Evolutionary conservation across 2,113 vertebrate genomes (phyloP).

Genomic region (Centropus bengalensis): DNA sequence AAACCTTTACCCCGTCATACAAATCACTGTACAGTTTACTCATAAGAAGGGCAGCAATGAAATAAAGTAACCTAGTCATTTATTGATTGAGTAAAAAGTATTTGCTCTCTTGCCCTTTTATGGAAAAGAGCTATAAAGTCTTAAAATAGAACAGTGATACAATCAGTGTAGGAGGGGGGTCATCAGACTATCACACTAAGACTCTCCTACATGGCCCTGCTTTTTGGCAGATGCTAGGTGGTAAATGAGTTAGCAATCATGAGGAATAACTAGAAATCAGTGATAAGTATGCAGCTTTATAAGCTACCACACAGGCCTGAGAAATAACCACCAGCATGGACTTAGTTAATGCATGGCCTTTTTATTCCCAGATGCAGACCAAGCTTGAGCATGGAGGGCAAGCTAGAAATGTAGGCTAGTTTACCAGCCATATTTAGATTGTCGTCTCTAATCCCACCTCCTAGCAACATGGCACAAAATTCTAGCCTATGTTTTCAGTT

Average conservation of each 20-base stretch:
- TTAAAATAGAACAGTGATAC: not conserved
- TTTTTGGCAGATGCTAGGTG: not conserved
- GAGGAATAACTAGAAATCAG: not conserved
- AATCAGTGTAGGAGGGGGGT: not conserved
- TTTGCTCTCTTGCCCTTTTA: not conserved
- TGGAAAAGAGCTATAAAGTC: not conserved
- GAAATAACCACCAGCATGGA: not conserved
- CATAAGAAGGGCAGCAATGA: not conserved
- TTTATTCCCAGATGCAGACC: not conserved
- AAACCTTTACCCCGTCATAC: not conserved
- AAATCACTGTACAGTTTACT: not conserved
- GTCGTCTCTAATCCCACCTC: not conserved
- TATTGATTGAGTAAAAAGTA: not conserved
- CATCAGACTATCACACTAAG: not conserved
- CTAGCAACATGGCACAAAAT: not conserved
- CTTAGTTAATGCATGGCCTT: not conserved
- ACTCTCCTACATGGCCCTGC: not conserved
- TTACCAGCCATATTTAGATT: not conserved
- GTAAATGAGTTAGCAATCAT: not conserved
- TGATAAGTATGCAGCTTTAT: not conserved
- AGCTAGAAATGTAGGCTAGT: not conserved
- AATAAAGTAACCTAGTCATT: not conserved
- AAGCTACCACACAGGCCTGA: not conserved
- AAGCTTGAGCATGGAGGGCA: not conserved
- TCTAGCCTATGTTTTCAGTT: not conserved